Base-by-base conservation (phyloP, 2,113 vertebrate species). In the mouse (Mus musculus) region DNA sequence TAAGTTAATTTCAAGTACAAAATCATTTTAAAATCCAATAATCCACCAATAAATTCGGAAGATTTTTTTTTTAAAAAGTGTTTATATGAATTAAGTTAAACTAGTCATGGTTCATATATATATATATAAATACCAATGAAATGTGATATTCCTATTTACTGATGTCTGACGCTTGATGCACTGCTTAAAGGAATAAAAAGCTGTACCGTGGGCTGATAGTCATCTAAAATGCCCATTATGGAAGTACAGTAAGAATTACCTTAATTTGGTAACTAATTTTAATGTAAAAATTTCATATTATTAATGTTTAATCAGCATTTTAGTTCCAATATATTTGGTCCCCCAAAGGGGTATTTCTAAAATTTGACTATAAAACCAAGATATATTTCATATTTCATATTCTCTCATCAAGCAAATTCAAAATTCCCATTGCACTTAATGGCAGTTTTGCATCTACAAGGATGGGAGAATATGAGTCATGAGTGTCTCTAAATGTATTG, bases 371-470 rank as follows among this genome's bases (percentile, higher is more conserved):
- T 73, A 88, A 96, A 97, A 91, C 88, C 56, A 96, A 59, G 92
- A 63, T 75, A 89, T 84, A 97, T 96, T 97, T 98, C 96, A 97
- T 94, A 97, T 96, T 95, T 98, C 96, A 97, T 94, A 97, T 96
- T 95, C 97, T 98, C 98, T 96, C 97, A 97, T 96, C 96, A 95
- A 96, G 39, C 91, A 96, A 96, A 97, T 81, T 91, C 98, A 98
- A 98, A 98, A 98, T 97, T 97, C 94, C 97, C 98, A 98, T 95
- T 96, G 87, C 75, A 77, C 26, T 82, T 93, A 97, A 97, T 98
- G 97, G 98, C 87, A 98, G 96, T 97, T 98, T 97, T 98, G 97
- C 76, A 95, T 96, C 69, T 96, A 97, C 96, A 96, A 96, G 96
- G 97, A 97, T 94, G 95, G 89, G 94, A 97, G 96, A 97, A 97